These are phyloP conservation scores for Drosophila parvula DNA, from an alignment of 1,140 invertebrate genomes.

Conservation along the genomic window DNA sequence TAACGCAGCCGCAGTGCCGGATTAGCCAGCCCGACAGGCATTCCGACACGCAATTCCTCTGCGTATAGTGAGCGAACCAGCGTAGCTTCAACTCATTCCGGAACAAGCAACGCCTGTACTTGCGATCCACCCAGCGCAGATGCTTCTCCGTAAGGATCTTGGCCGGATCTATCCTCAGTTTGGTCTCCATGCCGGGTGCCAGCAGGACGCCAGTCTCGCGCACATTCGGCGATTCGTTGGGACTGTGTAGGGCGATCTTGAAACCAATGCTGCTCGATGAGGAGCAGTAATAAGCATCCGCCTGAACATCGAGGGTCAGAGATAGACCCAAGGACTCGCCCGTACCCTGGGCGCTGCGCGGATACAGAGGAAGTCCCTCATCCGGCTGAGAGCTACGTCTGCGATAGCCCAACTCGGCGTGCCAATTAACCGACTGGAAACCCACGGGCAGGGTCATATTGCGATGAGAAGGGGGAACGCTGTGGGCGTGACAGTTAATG, in stretches of 20 bases:
- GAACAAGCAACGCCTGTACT: conserved; percentile 89
- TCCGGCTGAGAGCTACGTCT: conserved; percentile 81
- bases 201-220: conserved; percentile 89
- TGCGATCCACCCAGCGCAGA: conserved; percentile 86
- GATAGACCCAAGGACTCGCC: conserved; percentile 89
- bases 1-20: conserved; percentile 88
- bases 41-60: conserved; percentile 88
- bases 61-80: conserved; percentile 85
- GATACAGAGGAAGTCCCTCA: conserved; percentile 84
- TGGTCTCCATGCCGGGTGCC: conserved; percentile 88
- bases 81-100: conserved; percentile 87
- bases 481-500: background rate
- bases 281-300: conserved; percentile 91
- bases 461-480: conserved; percentile 48
- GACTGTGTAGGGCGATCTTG: conserved; percentile 89
- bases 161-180: conserved; percentile 87
- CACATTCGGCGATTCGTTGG: conserved; percentile 91
- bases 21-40: conserved; percentile 89
- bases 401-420: conserved; percentile 88
- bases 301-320: conserved; percentile 88
- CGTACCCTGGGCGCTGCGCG: conserved; percentile 86
- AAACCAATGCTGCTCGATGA: conserved; percentile 90
- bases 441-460: conserved; percentile 29
- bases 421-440: conserved; percentile 87
- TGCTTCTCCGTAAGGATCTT: conserved; percentile 87